These are phyloP conservation scores for Tragelaphus scriptus DNA, from an alignment of 2,113 vertebrate species.

Conservation along the genomic window DNA sequence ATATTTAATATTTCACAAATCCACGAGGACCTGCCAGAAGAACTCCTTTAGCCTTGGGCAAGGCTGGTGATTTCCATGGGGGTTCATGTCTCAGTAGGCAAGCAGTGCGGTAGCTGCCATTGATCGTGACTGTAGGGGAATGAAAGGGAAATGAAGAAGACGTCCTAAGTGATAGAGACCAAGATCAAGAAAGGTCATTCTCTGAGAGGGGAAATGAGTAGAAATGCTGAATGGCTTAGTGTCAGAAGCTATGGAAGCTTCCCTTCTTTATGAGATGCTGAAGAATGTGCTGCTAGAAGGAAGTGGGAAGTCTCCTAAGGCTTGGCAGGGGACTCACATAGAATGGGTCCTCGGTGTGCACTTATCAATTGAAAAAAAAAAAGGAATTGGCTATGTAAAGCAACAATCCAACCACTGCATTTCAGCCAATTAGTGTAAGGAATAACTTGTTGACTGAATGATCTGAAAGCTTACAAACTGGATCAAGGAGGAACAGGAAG, in stretches of 20 bases:
- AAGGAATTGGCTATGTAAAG: neutral
- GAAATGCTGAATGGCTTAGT: too few species aligned
- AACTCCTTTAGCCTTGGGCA: constrained; percentile 16
- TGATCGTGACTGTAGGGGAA: neutral
- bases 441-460: neutral
- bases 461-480: neutral
- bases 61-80: constrained; percentile 8
- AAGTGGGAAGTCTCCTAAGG: neutral
- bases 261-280: neutral
- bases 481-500: neutral
- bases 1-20: constrained; percentile 61
- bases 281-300: neutral
- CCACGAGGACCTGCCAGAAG: constrained; percentile 19
- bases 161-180: neutral
- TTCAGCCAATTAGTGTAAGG: neutral
- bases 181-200: neutral
- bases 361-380: neutral
- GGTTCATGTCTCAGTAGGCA: constrained; percentile 20
- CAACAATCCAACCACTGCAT: rapidly evolving
- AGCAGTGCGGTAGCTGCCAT: neutral
- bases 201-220: neutral
- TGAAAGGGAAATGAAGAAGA: neutral
- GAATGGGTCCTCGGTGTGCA: neutral
- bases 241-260: neutral
- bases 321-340: rapidly evolving